Evolutionary conservation across 2,888 invertebrate species (phyloP).

Genomic region (Parapristionchus giblindavisi): DNA sequence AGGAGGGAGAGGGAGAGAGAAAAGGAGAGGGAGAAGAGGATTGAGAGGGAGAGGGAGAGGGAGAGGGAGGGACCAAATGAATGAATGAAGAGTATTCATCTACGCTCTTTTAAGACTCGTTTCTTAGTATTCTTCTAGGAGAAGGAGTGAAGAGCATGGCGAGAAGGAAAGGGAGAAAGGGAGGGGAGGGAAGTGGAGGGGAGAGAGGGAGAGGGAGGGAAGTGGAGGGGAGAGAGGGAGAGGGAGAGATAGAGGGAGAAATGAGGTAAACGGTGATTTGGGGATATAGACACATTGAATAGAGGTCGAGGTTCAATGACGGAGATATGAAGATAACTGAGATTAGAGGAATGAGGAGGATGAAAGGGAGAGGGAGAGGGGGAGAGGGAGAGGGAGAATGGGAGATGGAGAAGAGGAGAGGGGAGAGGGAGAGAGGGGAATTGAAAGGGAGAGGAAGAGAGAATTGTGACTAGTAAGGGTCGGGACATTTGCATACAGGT

Average conservation of each 20-base stretch:
- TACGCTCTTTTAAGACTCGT: no score
- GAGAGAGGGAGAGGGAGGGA: no score
- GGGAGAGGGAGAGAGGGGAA: conserved; percentile 10
- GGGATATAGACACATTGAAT: no score
- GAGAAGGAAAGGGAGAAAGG: no score
- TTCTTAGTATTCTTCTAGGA: no score
- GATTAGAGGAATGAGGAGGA: neutral
- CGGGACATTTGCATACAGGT: conserved; percentile 4
- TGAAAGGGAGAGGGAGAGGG: conserved; percentile 16
- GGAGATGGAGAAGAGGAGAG: neutral
- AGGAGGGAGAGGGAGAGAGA: conserved; percentile 17
- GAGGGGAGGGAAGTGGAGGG: no score
- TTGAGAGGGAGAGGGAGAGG: conserved; percentile 12
- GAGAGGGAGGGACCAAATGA: neutral
- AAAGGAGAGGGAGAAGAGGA: conserved; percentile 9
- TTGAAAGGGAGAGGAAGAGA: conserved; percentile 7
- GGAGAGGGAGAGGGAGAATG: conserved; percentile 10
- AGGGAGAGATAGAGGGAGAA: no score
- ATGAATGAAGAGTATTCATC: no score
- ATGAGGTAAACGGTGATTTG: no score
- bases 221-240: no score
- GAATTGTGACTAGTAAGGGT: neutral
- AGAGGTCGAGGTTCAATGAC: no score
- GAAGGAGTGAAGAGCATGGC: no score
- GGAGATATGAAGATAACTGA: neutral